phyloP scores from a whole-genome alignment of 2,113 vertebrate genomes.

The Pandion haliaetus region DNA sequence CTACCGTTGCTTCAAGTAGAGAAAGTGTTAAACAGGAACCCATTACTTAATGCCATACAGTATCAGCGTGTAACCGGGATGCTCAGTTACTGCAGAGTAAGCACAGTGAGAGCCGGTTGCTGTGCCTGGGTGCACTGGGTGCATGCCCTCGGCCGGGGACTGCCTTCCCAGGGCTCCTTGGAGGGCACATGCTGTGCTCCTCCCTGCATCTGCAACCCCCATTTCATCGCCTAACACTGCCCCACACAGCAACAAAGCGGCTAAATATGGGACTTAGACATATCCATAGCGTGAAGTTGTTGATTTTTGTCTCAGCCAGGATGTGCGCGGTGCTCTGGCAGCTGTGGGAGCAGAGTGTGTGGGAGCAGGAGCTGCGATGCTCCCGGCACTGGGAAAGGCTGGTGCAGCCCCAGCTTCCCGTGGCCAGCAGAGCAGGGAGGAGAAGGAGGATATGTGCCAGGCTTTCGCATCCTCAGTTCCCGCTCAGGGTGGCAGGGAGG shows the following conservation, averaged over 20 bases:
- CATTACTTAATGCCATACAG: too few relatives aligned
- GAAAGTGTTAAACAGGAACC: not conserved
- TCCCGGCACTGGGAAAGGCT: accelerated
- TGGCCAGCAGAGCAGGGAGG: not conserved
- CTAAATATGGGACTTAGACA: not conserved
- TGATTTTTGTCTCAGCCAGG: not conserved
- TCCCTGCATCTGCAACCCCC: not conserved
- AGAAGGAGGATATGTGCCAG: accelerated
- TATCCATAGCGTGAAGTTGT: not conserved
- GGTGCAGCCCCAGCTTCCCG: not conserved
- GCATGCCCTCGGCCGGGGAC: not conserved
- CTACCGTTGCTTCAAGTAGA: not conserved
- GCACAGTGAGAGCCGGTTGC: not conserved
- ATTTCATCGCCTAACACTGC: not conserved
- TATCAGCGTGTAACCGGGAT: not conserved
- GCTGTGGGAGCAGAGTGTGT: not conserved
- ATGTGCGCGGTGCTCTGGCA: accelerated
- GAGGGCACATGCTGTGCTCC: not conserved
- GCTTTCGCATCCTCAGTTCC: not conserved
- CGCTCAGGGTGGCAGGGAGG: accelerated
- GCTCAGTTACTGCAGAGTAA: not conserved
- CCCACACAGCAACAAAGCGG: not conserved
- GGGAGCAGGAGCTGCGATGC: accelerated
- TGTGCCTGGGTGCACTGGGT: accelerated
- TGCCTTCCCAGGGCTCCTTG: not conserved